Base-by-base conservation (phyloP, 2,888 invertebrate genomes). In the Ischnura elegans region DNA sequence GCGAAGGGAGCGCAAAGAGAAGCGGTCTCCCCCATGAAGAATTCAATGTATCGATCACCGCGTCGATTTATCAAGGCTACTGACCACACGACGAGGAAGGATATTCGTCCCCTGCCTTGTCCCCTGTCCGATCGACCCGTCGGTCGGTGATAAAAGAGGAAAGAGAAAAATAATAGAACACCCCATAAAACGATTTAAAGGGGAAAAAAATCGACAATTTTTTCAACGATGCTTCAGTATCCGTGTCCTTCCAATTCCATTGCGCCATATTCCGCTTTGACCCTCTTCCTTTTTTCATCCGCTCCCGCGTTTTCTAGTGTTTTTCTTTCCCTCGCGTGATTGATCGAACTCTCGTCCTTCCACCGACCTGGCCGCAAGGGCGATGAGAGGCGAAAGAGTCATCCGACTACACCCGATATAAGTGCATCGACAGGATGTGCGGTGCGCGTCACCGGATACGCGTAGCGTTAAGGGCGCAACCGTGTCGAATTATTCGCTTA, bases 1-100 rank as follows among this genome's bases (percentile, higher is more conserved):
- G 61, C 19, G 61, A 61, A 61, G 61, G n/a, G 61, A 19, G 21
- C 25, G 25, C 25, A 21, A 25, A 61, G 61, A 61, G 25, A 61
- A 61, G 46, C 46, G 87, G 87, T 87, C 87, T 46, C 36, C 87
- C 46, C 46, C 46, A 87, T 87, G 46, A 87, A 87, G 46, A 87
- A 87, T 87, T 87, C 87, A 87, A 46, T 45, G 46, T 29, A 87
- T 87, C 87, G 87, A 87, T 87, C 46, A 87, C 29, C n/a, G 47
- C 87, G 45, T 47, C 87, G 46, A 87, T 87, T 87, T 87, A 87
- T 87, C 87, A 61, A 25, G 25, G 61, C 25, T 25, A 61, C 61
- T 61, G 61, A 61, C 61, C 61, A 61, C 61, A 61, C 25, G 25
- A 0, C 61, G 61, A 61, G 61, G 61, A 61, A 25, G 61, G 61